phyloP scores from a whole-genome alignment of 2,113 vertebrate genomes.

The Pardalotus punctatus region DNA sequence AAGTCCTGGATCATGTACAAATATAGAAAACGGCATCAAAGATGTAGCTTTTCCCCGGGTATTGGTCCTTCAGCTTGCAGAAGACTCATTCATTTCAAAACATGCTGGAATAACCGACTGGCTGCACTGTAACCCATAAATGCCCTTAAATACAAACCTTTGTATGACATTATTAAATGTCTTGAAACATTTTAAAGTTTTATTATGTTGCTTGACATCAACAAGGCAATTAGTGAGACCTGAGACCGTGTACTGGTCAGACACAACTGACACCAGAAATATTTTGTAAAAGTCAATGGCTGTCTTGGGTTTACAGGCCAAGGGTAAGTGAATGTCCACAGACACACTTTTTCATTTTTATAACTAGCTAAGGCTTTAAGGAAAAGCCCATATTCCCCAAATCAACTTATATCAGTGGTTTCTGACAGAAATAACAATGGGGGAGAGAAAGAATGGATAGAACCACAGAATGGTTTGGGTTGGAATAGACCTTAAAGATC shows the following conservation, averaged over 20 bases:
- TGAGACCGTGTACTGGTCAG: conserved; percentile 8
- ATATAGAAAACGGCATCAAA: conserved; percentile 38
- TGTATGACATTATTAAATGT: background rate
- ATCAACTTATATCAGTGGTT: background rate
- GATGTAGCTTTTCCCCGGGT: background rate
- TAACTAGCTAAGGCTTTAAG: background rate
- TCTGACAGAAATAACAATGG: background rate
- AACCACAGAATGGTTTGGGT: background rate
- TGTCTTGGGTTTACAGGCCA: background rate
- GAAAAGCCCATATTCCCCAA: background rate
- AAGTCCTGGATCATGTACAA: conserved; percentile 33
- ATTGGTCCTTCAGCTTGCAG: background rate
- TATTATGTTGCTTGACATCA: conserved; percentile 53
- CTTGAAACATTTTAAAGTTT: conserved; percentile 38
- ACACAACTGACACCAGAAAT: conserved; percentile 9
- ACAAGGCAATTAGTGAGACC: conserved; percentile 61
- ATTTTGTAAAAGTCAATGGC: conserved; percentile 29
- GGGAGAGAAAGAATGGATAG: background rate
- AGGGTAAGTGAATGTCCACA: background rate
- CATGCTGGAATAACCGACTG: background rate
- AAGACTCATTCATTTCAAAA: conserved; percentile 19
- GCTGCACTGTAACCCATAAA: background rate
- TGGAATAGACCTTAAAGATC: background rate
- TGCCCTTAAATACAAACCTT: background rate
- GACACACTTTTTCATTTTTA: background rate